These are phyloP conservation scores for Emydocephalus ijimae DNA, from an alignment of 2,113 vertebrate species.

Conservation along the genomic window DNA sequence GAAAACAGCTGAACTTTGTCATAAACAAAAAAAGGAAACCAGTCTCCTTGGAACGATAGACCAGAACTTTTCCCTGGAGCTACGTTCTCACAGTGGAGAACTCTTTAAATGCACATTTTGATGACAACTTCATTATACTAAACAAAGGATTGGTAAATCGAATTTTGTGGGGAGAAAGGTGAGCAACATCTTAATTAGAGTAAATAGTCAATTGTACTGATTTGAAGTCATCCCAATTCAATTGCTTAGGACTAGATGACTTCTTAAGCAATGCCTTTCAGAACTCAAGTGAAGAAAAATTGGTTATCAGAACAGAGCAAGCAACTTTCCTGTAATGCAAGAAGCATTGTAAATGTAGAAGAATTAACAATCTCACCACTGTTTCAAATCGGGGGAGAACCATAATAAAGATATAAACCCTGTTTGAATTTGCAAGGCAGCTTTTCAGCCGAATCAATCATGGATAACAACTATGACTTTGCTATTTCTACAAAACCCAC, in stretches of 20 bases:
- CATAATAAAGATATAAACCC: not conserved
- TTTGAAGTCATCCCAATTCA: not conserved
- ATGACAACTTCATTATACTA: not conserved
- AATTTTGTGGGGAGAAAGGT: not conserved
- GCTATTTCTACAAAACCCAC: conserved; percentile 15
- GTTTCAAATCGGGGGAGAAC: not conserved
- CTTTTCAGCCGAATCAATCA: not conserved
- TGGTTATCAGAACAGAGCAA: not conserved
- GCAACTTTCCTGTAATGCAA: not conserved
- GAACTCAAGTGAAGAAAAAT: not conserved
- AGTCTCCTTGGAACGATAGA: not conserved
- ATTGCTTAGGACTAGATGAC: not conserved
- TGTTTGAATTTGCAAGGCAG: conserved; percentile 11
- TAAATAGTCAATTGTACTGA: not conserved
- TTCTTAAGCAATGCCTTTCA: not conserved
- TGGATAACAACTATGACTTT: not conserved
- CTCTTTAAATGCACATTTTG: not conserved
- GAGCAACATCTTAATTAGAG: not conserved
- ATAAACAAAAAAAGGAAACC: not conserved
- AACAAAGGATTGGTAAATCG: not conserved
- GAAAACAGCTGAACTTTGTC: conserved; percentile 17
- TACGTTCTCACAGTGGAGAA: not conserved
- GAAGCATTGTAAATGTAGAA: not conserved
- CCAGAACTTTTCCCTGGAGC: not conserved
- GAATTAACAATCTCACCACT: not conserved